phyloP scores from a whole-genome alignment of 2,797 vertebrate species.

The Columba guinea region DNA sequence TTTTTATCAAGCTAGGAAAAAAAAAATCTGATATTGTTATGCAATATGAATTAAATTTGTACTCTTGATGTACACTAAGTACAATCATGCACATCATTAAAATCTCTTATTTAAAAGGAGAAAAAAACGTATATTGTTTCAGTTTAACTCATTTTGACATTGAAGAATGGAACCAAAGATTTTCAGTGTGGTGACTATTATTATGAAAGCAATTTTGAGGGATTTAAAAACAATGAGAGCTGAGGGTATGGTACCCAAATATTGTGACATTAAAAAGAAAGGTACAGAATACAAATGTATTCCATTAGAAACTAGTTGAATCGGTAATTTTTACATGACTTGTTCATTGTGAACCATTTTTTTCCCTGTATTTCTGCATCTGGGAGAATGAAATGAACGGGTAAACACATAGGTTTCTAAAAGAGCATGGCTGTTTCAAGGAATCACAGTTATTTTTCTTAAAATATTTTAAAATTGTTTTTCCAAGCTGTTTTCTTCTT shows the following conservation, averaged over 20 bases:
- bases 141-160: conserved; percentile 7
- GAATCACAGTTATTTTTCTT: not conserved
- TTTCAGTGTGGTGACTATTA: conserved; percentile 20
- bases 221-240: not conserved
- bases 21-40: conserved; percentile 16
- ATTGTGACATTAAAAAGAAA: conserved; percentile 24
- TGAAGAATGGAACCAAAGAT: not conserved
- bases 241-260: not conserved
- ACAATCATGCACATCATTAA: not conserved
- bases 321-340: not conserved
- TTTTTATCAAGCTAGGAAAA: conserved; percentile 48
- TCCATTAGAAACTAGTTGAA: not conserved
- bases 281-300: not conserved
- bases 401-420: not conserved
- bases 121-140: conserved; percentile 12
- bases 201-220: conserved; percentile 20
- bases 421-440: not conserved
- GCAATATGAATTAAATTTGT: conserved; percentile 30
- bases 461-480: not conserved
- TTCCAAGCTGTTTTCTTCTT: not conserved
- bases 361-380: not conserved
- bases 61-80: conserved; percentile 20
- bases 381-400: not conserved
- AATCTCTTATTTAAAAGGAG: not conserved
- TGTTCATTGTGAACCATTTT: not conserved